Evolutionary conservation across 2,888 invertebrate species (phyloP), one percentile per base, ranked within the genome.

Genomic region (Arge pagana): DNA sequence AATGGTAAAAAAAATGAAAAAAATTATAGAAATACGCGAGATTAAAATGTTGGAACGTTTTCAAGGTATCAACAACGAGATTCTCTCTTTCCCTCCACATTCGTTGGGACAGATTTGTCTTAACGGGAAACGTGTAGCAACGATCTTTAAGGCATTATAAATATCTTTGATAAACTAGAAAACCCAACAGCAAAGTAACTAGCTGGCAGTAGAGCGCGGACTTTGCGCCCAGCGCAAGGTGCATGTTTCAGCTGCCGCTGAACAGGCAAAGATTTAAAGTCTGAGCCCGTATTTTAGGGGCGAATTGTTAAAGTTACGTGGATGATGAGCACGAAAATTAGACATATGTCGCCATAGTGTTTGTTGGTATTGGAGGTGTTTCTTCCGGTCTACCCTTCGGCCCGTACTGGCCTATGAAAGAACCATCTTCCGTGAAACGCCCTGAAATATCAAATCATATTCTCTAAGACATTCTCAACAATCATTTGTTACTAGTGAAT

Each of bases 371-470:
- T 57, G 78, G 70, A 59, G 80, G 77, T 65, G 77, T 76, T 61
- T 79, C 77, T 58, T 78, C 78, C 63, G 79, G 75, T 68, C 80
- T 77, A 66, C 71, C 71, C 67, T 81, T 82, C 21, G 90, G 90
- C 71, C 95, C 95, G 79, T 96, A 96, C 80, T 95, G 95, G 40
- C 96, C 96, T 77, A 96, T 96, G 80, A 96, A 96, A 58, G 96
- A 96, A 41, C 96, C 96, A 80, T 96, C 96, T 81, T 96, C 96
- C 60, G 96, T 95, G 81, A 96, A 96, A 65, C 91, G 91, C 77
- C 89, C 90, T 89, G 79, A 21, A 54, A 72, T 58, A 57, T 50
- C 56, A 49, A 49, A 49, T 59, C n/a, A n/a, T n/a, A n/a, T n/a
- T n/a, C n/a, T n/a, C n/a, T n/a, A n/a, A n/a, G 42, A 50, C 30